These are phyloP conservation scores for Limnothrissa miodon DNA, from an alignment of 2,113 vertebrate genomes.

Conservation along the genomic window DNA sequence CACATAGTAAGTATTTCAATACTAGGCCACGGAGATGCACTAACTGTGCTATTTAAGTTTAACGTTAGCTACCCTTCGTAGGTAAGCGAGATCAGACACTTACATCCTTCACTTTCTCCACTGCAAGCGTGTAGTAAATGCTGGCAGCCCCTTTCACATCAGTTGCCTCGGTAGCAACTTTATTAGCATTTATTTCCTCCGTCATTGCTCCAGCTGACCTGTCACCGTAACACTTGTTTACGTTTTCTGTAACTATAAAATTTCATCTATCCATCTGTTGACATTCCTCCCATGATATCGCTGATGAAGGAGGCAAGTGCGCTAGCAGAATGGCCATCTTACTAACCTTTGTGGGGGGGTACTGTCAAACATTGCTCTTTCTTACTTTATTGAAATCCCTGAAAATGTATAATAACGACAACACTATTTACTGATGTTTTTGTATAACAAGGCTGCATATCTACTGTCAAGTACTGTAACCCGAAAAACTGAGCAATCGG, in stretches of 20 bases:
- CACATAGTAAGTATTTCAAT: not conserved
- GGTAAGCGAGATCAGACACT: slow-evolving; percentile 61
- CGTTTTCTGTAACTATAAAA: not conserved
- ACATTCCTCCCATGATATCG: slow-evolving; percentile 51
- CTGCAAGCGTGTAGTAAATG: slow-evolving; percentile 68
- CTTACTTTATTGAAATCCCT: not conserved
- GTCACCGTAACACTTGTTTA: not conserved
- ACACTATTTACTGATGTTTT: not conserved
- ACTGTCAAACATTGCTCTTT: not conserved
- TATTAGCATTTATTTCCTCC: slow-evolving; percentile 10
- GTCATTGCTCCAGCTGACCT: not conserved
- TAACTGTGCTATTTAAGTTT: not conserved
- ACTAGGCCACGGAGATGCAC: not conserved
- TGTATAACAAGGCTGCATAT: not conserved
- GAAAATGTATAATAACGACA: not conserved
- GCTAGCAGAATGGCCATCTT: not conserved
- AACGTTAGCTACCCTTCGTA: slow-evolving; percentile 41
- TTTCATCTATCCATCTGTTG: slow-evolving; percentile 30
- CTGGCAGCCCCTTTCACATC: slow-evolving; percentile 61
- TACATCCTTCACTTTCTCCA: slow-evolving; percentile 76
- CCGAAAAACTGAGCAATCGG: not conserved
- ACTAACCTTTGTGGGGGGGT: not conserved
- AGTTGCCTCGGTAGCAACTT: slow-evolving; percentile 47
- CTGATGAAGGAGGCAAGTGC: slow-evolving; percentile 52
- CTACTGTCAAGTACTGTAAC: not conserved